Evolutionary conservation across 1,140 invertebrate species (phyloP), one percentile per base, ranked within the genome.

Genomic region (Bombus difficillimus): DNA sequence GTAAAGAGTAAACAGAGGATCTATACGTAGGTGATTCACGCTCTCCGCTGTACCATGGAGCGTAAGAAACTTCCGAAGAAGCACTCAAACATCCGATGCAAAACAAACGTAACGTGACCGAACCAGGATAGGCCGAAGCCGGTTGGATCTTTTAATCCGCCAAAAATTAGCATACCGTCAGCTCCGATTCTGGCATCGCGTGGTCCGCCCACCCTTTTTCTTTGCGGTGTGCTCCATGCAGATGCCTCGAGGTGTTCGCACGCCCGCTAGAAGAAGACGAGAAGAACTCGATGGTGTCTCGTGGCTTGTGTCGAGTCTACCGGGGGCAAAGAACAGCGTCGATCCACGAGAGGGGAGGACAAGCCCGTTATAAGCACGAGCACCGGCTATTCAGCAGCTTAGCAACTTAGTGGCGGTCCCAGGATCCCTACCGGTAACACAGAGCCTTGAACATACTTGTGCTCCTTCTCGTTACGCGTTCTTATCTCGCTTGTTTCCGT

Each of bases 331-430:
- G 86, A 89, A 79, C 75, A 83, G 75, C 69, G 25, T 41, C 18
- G 79, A 68, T 62, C 47, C 68, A 62, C 79, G 74, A 83, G 84
- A 91, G 93, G 92, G 93, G 92, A 94, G 94, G 93, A 93, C 93
- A 89, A 94, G 93, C 93, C 94, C 93, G 94, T 95, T 95, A 95
- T 95, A 95, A 95, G 94, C 92, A 93, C 93, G 92, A 89, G 93
- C 92, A 88, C 86, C 90, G 92, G 91, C 92, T 91, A 93, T 93
- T 93, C 88, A 90, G 92, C 92, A 92, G 92, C 93, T 95, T 94
- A 93, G 92, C 92, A 91, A 90, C 89, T 90, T 92, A 93, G 93
- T 92, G 86, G 53, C 89, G 89, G 88, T 87, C 90, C 66, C 89
- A 85, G 41, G 72, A 37, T 84, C 89, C 59, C 82, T 76, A 73